These are phyloP conservation scores for Halocaridina rubra DNA, from an alignment of 2,888 invertebrate species.

Conservation along the genomic window DNA sequence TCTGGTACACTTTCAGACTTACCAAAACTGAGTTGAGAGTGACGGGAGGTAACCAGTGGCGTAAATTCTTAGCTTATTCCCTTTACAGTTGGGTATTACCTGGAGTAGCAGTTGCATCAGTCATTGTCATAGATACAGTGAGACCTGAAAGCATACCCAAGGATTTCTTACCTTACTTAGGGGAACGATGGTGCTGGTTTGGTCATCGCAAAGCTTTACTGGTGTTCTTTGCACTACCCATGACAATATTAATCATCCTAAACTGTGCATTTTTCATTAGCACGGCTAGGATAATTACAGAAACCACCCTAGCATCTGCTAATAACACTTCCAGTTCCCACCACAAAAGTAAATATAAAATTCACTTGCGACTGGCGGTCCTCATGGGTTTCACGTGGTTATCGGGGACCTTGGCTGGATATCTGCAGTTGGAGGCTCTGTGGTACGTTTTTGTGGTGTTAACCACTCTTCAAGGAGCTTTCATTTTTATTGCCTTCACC, in stretches of 20 bases:
- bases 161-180: conserved; percentile 36
- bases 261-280: conserved; percentile 70
- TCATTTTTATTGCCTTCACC: conserved; percentile 71
- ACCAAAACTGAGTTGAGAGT: conserved; percentile 70
- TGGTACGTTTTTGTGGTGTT: conserved; percentile 71
- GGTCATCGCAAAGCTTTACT: conserved; percentile 70
- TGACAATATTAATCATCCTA: conserved; percentile 68
- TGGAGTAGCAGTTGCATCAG: neutral
- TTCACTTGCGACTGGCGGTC: conserved; percentile 70
- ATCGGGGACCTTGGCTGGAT: conserved; percentile 70
- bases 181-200: conserved; percentile 70
- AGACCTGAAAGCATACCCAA: neutral
- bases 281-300: conserved; percentile 69
- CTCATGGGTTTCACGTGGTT: conserved; percentile 72
- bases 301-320: conserved; percentile 64
- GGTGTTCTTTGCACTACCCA: conserved; percentile 71
- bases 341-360: conserved; percentile 61
- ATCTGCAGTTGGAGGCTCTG: conserved; percentile 67
- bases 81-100: conserved; percentile 70
- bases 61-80: conserved; percentile 69
- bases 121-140: conserved; percentile 8
- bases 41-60: conserved; percentile 68
- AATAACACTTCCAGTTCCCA: neutral
- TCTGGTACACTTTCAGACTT: conserved; percentile 69
- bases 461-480: conserved; percentile 71